phyloP scores from a whole-genome alignment of 2,113 vertebrate genomes.

The Megaceryle maxima region DNA sequence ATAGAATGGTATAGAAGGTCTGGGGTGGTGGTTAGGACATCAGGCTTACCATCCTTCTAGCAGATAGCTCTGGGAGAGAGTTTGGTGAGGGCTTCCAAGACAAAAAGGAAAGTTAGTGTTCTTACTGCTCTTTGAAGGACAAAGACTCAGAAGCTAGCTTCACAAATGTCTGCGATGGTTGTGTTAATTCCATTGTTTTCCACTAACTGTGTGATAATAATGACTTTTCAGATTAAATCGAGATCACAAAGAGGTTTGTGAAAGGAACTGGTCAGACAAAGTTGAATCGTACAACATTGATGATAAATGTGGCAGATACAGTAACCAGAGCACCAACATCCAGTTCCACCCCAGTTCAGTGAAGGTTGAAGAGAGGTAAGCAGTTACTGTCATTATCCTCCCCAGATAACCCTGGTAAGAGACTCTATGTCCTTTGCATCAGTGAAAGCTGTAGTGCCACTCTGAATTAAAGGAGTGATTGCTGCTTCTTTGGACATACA shows the following conservation, averaged over 20 bases:
- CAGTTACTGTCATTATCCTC: not conserved
- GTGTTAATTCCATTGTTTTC: not conserved
- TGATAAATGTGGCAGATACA: constrained; percentile 74
- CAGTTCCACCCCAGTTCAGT: constrained; percentile 80
- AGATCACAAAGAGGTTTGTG: constrained; percentile 82
- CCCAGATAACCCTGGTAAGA: not conserved
- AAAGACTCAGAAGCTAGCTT: not conserved
- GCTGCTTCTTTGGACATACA: not conserved
- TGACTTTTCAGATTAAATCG: constrained; percentile 77
- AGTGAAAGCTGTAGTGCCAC: not conserved
- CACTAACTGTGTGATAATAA: not conserved
- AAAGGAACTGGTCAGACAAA: constrained; percentile 92
- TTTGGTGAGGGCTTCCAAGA: not conserved
- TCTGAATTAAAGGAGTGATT: not conserved
- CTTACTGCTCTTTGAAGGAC: not conserved
- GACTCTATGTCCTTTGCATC: not conserved
- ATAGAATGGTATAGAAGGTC: not conserved
- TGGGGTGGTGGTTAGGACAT: not conserved
- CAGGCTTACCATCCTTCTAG: not conserved
- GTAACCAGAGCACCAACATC: constrained; percentile 77
- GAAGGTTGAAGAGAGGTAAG: constrained; percentile 84
- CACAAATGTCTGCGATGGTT: rapidly evolving
- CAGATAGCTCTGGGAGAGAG: not conserved
- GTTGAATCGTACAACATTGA: constrained; percentile 82
- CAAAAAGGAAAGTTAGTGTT: rapidly evolving